Evolutionary conservation across 92 coral and sea anemone species (phyloP).

Genomic region (Siderastrea radians): DNA sequence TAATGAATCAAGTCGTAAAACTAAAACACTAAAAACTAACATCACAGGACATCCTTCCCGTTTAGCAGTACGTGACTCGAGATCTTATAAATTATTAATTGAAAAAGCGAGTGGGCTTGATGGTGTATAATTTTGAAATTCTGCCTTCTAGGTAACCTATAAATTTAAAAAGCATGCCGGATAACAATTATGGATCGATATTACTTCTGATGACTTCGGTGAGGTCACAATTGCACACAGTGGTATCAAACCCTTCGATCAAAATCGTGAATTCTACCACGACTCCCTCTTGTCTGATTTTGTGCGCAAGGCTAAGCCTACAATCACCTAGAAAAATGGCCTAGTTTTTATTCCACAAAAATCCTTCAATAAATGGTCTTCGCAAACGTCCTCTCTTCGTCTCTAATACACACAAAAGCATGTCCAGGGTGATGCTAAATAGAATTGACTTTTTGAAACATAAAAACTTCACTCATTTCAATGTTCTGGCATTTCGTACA

Average conservation of each 20-base stretch:
- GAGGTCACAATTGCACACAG: background rate
- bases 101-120: background rate
- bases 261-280: background rate
- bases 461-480: too few relatives aligned
- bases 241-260: background rate
- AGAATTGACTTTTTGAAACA: too few relatives aligned
- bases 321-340: too few relatives aligned
- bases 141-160: background rate
- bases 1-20: background rate
- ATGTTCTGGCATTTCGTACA: too few relatives aligned
- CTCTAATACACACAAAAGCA: too few relatives aligned
- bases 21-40: too few relatives aligned
- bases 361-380: too few relatives aligned
- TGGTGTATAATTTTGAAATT: background rate
- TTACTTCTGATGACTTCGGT: background rate
- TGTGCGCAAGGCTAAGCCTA: too few relatives aligned
- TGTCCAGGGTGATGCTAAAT: too few relatives aligned
- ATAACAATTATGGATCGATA: background rate
- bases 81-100: conserved; percentile 9
- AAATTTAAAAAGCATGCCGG: background rate
- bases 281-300: background rate
- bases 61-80: background rate
- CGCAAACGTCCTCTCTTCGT: too few relatives aligned
- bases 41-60: background rate
- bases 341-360: too few relatives aligned